These are phyloP conservation scores for Scaptomyza parva DNA, from an alignment of 2,888 invertebrate species.

Conservation along the genomic window DNA sequence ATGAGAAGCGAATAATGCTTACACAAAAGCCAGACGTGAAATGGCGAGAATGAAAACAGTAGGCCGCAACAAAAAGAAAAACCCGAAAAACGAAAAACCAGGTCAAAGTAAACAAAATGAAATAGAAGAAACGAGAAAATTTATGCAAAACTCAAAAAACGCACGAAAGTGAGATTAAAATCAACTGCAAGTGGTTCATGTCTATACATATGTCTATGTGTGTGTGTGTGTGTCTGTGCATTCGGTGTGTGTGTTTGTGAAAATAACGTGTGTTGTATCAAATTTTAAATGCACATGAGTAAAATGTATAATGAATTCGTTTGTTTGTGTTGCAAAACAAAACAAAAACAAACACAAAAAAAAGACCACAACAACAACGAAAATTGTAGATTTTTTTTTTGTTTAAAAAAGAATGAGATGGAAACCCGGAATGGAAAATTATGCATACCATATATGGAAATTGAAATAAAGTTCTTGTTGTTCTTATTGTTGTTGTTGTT, in stretches of 20 bases:
- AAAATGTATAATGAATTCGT: slow-evolving; percentile 79
- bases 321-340: slow-evolving; percentile 65
- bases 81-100: slow-evolving; percentile 67
- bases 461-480: slow-evolving; percentile 42
- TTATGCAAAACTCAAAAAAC: slow-evolving; percentile 78
- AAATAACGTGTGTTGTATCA: slow-evolving; percentile 78
- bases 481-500: too few species aligned
- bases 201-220: slow-evolving; percentile 29
- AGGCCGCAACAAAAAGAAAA: slow-evolving; percentile 45
- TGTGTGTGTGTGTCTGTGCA: slow-evolving; percentile 25
- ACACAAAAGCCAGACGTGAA: slow-evolving; percentile 36
- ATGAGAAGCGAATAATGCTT: slow-evolving; percentile 73
- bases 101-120: slow-evolving; percentile 80
- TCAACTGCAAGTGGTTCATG: slow-evolving; percentile 67
- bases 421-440: slow-evolving; percentile 47
- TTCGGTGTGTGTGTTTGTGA: slow-evolving; percentile 51
- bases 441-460: slow-evolving; percentile 58
- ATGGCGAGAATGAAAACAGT: slow-evolving; percentile 43
- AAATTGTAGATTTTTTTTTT: slow-evolving; percentile 24
- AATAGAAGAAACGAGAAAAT: slow-evolving; percentile 67
- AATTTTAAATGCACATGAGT: slow-evolving; percentile 78
- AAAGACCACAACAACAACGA: neutral
- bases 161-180: slow-evolving; percentile 67
- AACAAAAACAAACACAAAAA: slow-evolving; percentile 33
- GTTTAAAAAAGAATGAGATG: slow-evolving; percentile 10